Evolutionary conservation across 2,888 invertebrate genomes (phyloP), one percentile per base, ranked within the genome.

Genomic region (Cinara cedri): DNA sequence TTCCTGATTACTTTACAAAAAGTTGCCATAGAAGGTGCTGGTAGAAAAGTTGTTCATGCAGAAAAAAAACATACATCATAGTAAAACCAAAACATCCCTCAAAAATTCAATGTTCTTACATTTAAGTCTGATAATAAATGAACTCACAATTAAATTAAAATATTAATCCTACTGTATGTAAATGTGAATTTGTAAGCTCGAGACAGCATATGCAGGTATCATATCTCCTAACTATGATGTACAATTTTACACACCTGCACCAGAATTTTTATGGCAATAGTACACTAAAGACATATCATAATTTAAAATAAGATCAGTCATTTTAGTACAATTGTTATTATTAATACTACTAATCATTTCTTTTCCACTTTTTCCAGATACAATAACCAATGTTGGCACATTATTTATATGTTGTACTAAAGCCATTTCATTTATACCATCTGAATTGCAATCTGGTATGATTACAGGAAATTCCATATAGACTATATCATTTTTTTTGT

Each of bases 291-390:
- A 70, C 68, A 78, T 70, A 34, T 78, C 78, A 34, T 70, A 60
- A 1, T 68, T 70, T 34, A 78, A 60, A 34, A 78, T 57, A 13
- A 78, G 78, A 62, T 78, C 70, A 13, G 78, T 70, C 68, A 78
- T 78, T 60, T 78, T 78, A 42, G 78, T 62, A 62, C 78, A 78
- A n/a, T 78, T 78, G 13, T 62, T n/a, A 21, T 78, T 78, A n/a
- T 21, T 49, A 14, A 78, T 60, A 62, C 57, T 70, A 14, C n/a
- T 51, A 6, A 70, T 70, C 60, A 78, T 70, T 26, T 49, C 21
- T 8, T 60, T 26, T 19, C 78, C 78, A 51, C 60, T 70, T 78
- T 70, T 70, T 10, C 78, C 78, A 24, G 60, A 70, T 26, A 70
- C 70, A 60, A 78, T 70, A 34, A 34, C 42, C 21, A 78, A 11